phyloP scores from a whole-genome alignment of 2,113 vertebrate species.

The Octodon degus region DNA sequence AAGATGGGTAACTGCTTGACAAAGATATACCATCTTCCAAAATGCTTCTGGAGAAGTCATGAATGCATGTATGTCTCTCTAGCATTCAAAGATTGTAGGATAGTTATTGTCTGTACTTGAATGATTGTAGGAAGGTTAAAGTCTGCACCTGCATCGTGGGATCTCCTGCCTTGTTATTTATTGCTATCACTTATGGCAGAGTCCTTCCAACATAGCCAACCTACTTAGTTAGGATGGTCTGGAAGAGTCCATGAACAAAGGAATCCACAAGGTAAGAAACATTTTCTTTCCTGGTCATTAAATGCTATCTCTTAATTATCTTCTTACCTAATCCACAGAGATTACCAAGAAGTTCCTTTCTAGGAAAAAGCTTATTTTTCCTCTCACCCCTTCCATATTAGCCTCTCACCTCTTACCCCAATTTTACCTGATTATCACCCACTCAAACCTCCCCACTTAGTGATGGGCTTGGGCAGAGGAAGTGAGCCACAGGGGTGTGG shows the following conservation, averaged over 20 bases:
- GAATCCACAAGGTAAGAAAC: constrained; percentile 16
- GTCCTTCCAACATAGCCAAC: neutral
- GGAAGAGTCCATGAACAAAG: constrained; percentile 55
- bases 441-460: neutral
- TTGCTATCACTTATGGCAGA: neutral
- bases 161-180: neutral
- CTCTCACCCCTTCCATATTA: neutral
- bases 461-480: neutral
- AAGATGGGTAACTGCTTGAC: neutral
- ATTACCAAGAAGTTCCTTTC: constrained; percentile 65
- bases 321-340: constrained; percentile 33
- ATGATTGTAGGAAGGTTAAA: neutral
- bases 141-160: neutral
- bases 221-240: neutral
- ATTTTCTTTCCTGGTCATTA: constrained; percentile 61
- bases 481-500: neutral
- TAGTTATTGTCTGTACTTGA: neutral
- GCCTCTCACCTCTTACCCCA: neutral
- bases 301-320: constrained; percentile 65
- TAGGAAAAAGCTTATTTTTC: constrained; percentile 66
- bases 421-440: neutral
- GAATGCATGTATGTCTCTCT: neutral
- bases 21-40: neutral
- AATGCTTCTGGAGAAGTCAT: neutral
- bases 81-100: neutral